phyloP scores from a whole-genome alignment of 2,797 vertebrate genomes.

The Limnodromus scolopaceus region DNA sequence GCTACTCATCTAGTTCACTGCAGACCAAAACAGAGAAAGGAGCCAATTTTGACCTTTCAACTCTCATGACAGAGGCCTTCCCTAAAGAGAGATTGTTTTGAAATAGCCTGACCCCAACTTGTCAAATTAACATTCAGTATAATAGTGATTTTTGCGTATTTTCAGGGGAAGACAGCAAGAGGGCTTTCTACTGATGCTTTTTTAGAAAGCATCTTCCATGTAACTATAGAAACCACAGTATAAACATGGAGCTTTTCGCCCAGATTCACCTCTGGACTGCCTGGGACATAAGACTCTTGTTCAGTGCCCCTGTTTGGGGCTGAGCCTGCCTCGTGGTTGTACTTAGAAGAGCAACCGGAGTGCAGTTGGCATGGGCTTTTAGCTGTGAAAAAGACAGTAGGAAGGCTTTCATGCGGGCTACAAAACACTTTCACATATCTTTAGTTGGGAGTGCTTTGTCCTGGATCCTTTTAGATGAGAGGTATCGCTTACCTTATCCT shows the following conservation, averaged over 20 bases:
- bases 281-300: not conserved
- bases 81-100: not conserved
- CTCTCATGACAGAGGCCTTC: not conserved
- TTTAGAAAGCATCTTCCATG: not conserved
- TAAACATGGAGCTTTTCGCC: not conserved
- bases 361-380: not conserved
- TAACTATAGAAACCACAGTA: not conserved
- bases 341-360: not conserved
- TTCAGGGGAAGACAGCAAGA: not conserved
- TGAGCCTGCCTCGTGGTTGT: not conserved
- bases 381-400: not conserved
- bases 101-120: not conserved
- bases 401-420: not conserved
- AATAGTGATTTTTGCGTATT: not conserved
- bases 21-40: not conserved
- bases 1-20: not conserved
- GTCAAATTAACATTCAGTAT: not conserved
- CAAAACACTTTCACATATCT: not conserved
- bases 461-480: not conserved
- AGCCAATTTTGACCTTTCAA: not conserved
- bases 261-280: not conserved
- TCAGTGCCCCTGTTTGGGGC: not conserved
- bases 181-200: not conserved
- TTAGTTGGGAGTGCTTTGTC: not conserved
- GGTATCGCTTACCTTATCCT: not conserved